Evolutionary conservation across 2,113 vertebrate genomes (phyloP).

Genomic region (Corydoras maculifer): DNA sequence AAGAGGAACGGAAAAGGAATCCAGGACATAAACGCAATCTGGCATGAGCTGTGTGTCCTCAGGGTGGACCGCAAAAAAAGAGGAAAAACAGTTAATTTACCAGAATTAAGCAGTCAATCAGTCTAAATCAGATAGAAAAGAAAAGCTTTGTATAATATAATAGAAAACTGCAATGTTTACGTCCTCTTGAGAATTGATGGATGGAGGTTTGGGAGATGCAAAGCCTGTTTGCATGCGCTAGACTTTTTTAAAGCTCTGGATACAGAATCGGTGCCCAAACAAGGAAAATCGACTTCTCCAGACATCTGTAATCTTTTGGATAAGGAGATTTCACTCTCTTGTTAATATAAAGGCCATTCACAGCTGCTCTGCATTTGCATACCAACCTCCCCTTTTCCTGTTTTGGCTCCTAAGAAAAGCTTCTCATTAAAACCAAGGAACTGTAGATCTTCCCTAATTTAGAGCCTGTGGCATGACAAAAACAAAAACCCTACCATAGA

Average conservation of each 20-base stretch:
- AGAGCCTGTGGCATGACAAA: background rate
- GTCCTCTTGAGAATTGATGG: background rate
- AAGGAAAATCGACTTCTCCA: constrained; percentile 39
- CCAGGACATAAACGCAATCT: constrained; percentile 2
- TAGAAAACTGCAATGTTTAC: background rate
- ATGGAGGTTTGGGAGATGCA: background rate
- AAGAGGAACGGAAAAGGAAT: background rate
- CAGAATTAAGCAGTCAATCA: background rate
- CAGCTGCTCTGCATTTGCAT: constrained; percentile 21
- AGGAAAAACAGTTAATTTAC: too few relatives aligned
- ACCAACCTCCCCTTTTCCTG: background rate
- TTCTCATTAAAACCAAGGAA: background rate
- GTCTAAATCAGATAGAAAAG: background rate
- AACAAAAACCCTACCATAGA: background rate
- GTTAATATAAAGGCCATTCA: constrained; percentile 11
- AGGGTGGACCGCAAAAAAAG: background rate
- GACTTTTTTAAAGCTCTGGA: constrained; percentile 2
- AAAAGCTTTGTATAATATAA: background rate
- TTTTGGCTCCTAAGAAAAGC: background rate
- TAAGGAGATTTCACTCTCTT: constrained; percentile 3
- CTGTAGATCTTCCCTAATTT: background rate
- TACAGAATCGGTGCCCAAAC: constrained; percentile 38
- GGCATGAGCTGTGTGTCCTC: background rate
- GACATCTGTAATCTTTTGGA: constrained; percentile 44
- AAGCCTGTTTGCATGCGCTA: background rate